phyloP scores from a whole-genome alignment of 1,140 invertebrate genomes.

The Lithobius niger region DNA sequence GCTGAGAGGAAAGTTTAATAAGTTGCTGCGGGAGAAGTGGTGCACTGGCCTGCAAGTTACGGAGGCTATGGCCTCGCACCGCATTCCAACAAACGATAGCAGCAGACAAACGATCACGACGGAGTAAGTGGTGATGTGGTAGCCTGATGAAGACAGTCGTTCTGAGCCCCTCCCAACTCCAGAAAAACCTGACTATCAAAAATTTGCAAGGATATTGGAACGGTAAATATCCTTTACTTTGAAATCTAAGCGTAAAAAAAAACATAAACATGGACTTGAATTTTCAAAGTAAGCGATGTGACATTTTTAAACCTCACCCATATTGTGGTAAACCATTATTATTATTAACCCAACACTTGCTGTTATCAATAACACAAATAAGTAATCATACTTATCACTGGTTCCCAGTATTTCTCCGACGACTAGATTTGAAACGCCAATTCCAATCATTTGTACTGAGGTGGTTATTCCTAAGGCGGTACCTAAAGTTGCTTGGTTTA shows the following conservation, averaged over 20 bases:
- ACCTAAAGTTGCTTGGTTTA: constrained; percentile 30
- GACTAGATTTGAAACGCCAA: constrained; percentile 32
- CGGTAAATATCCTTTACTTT: not conserved
- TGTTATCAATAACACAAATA: constrained; percentile 1
- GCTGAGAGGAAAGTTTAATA: too few species aligned
- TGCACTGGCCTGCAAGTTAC: too few species aligned
- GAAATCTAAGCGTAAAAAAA: not conserved
- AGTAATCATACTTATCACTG: constrained; percentile 11
- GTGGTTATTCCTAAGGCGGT: constrained; percentile 35
- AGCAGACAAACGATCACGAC: too few species aligned
- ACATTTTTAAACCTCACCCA: not conserved
- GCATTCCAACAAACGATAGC: too few species aligned
- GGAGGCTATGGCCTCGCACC: too few species aligned
- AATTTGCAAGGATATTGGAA: too few species aligned
- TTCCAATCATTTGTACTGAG: constrained; percentile 36
- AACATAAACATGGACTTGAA: not conserved
- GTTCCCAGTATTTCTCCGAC: constrained; percentile 31
- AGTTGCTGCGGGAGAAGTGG: too few species aligned
- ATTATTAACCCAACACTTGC: not conserved
- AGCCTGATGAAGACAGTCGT: too few species aligned
- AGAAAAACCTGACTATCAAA: too few species aligned
- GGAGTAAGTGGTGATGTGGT: too few species aligned
- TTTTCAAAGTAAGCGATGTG: not conserved
- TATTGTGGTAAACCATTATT: not conserved
- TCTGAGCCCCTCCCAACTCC: too few species aligned